A percentile compares a stretch with the other conserved stretches of the same genome.
Conservation (phyloP, 2,113 vertebrate species). For the Casuarius casuarius region DNA sequence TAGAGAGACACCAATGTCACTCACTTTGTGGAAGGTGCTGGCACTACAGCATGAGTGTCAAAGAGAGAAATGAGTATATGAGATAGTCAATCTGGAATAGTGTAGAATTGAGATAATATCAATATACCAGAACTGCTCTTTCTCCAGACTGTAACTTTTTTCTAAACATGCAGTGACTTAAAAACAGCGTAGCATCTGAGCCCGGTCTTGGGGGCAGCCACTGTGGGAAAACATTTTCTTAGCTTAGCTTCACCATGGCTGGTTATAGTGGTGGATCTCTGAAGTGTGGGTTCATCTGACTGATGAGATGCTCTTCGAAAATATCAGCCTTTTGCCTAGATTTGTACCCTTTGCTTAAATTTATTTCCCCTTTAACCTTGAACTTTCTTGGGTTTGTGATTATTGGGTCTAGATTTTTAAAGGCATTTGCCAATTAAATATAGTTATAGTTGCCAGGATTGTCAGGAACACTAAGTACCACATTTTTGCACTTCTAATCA, state of each 20-base stretch:
- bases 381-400: neutral
- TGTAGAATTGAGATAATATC: neutral
- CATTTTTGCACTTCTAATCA: neutral
- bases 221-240: neutral
- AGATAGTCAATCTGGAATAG: neutral
- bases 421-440: neutral
- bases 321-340: neutral
- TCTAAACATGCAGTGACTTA: neutral
- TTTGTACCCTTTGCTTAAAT: neutral
- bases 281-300: neutral
- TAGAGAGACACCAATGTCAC: neutral
- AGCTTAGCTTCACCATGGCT: neutral
- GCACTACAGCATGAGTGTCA: neutral
- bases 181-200: neutral
- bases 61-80: neutral
- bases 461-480: neutral
- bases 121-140: neutral
- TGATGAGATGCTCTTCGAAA: neutral
- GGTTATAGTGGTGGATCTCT: neutral
- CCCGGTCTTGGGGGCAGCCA: neutral
- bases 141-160: neutral
- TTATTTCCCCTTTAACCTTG: neutral
- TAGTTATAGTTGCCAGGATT: neutral
- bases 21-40: neutral
- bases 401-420: neutral